Evolutionary conservation across 2,113 vertebrate genomes (phyloP).

Genomic region (Chlorodrepanis virens): DNA sequence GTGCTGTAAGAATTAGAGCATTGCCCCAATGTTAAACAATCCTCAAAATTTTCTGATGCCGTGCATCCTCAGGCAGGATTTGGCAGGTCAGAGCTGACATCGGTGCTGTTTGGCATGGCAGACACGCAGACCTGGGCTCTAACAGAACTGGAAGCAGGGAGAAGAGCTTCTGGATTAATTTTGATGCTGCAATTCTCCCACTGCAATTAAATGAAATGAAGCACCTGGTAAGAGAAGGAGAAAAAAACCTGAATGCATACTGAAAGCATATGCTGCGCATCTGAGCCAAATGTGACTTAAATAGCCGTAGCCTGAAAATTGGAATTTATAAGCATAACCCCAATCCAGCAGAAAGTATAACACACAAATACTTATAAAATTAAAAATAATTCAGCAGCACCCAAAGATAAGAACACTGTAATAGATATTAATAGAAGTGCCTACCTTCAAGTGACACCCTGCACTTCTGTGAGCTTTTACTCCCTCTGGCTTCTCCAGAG

Average conservation of each 20-base stretch:
- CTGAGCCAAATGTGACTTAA: background rate
- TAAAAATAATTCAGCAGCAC: background rate
- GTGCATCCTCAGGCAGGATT: background rate
- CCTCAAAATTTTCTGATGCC: background rate
- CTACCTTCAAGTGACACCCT: background rate
- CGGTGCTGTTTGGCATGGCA: fast-evolving
- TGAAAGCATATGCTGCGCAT: background rate
- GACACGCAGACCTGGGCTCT: background rate
- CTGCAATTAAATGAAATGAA: background rate
- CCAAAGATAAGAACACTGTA: background rate
- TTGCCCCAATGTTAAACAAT: background rate
- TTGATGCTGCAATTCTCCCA: background rate
- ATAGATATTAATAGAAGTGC: background rate
- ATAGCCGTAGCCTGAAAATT: background rate
- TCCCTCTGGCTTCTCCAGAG: background rate
- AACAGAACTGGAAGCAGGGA: background rate
- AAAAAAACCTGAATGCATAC: background rate
- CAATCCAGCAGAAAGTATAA: background rate
- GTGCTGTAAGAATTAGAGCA: background rate
- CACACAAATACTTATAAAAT: background rate
- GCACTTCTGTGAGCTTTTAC: background rate
- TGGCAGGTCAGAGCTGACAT: fast-evolving
- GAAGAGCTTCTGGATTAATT: background rate
- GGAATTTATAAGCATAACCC: background rate
- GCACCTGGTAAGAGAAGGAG: background rate